phyloP scores from a whole-genome alignment of 1,140 invertebrate genomes.

The Odontomachus brunneus region DNA sequence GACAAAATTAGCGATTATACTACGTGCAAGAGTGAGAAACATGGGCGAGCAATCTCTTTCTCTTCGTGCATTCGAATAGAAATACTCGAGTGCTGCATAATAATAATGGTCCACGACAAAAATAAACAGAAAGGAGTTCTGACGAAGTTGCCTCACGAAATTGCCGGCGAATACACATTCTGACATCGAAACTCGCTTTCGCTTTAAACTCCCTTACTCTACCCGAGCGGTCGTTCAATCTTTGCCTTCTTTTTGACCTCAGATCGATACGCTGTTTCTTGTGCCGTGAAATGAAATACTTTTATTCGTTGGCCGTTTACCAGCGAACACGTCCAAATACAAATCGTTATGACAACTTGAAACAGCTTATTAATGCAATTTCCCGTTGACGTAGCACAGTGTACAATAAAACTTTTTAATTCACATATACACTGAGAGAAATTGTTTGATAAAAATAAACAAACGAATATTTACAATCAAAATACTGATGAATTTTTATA shows the following conservation, averaged over 20 bases:
- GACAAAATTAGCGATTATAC: conserved; percentile 42
- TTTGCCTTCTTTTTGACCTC: conserved; percentile 12
- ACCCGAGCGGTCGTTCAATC: conserved; percentile 4
- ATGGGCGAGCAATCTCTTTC: not conserved
- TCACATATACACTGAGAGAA: no score
- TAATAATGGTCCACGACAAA: not conserved
- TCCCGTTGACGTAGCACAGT: not conserved
- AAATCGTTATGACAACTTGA: not conserved
- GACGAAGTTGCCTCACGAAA: not conserved
- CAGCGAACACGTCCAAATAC: not conserved
- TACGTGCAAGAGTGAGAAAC: not conserved
- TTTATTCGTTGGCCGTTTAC: conserved; percentile 10
- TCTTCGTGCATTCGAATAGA: no score
- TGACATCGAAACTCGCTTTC: conserved; percentile 7
- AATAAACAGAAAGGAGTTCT: not conserved
- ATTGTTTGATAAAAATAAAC: no score
- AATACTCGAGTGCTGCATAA: no score
- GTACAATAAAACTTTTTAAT: not conserved
- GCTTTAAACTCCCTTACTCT: conserved; percentile 22
- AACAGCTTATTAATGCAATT: not conserved
- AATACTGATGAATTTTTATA: no score
- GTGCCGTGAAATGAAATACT: conserved; percentile 21
- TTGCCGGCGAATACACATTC: not conserved
- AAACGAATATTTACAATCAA: no score
- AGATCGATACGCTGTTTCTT: conserved; percentile 30